Conservation (phyloP, 2,113 vertebrate species). For the Chiloscyllium plagiosum region DNA sequence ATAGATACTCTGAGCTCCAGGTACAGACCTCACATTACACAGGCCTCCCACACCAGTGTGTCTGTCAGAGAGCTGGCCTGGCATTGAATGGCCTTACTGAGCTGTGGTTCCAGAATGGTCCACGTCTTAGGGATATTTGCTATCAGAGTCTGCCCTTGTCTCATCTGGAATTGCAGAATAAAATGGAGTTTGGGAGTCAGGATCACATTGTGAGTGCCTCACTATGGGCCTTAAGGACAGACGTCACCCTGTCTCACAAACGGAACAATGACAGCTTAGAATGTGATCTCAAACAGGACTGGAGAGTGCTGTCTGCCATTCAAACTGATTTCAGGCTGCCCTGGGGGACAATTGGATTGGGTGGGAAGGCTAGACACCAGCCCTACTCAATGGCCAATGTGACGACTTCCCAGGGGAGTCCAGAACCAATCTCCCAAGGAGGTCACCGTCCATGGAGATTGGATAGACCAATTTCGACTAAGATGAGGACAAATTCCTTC, state of each 20-base stretch:
- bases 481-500: no score
- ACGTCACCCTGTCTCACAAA: background rate
- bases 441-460: no score
- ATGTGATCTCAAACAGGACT: background rate
- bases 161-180: background rate
- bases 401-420: no score
- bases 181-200: background rate
- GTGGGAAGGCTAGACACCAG: background rate
- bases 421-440: no score
- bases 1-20: background rate
- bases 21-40: background rate
- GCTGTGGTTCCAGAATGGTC: background rate
- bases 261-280: background rate
- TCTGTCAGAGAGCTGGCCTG: background rate
- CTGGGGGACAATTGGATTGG: background rate
- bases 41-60: background rate
- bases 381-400: background rate
- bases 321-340: background rate
- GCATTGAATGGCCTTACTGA: background rate
- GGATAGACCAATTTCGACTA: no score
- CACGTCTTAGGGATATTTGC: background rate
- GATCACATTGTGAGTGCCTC: no score
- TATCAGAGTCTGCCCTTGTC: background rate
- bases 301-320: background rate
- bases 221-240: background rate